phyloP scores from a whole-genome alignment of 1,140 invertebrate genomes.

The Pogonomyrmex barbatus region DNA sequence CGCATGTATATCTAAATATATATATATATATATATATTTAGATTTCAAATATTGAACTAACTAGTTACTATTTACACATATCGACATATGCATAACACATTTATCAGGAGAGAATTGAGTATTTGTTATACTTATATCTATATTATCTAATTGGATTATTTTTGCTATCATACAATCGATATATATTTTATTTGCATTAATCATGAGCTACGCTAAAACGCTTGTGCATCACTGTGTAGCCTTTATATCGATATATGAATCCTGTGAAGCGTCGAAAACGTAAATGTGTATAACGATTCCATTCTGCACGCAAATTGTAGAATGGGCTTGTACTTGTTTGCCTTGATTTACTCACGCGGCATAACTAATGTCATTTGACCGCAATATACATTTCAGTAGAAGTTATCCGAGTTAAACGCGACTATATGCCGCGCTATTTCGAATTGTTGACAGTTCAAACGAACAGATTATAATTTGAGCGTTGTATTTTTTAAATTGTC shows the following conservation, averaged over 20 bases:
- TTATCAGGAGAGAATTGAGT: neutral
- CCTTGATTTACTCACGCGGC: slow-evolving; percentile 53
- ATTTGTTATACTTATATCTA: slow-evolving; percentile 1
- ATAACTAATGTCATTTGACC: slow-evolving; percentile 52
- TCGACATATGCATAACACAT: neutral
- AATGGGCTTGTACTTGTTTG: slow-evolving; percentile 44
- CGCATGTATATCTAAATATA: neutral
- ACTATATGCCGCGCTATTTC: slow-evolving; percentile 5
- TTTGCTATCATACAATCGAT: neutral
- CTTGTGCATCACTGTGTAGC: neutral
- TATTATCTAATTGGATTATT: slow-evolving; percentile 4
- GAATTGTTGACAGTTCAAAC: slow-evolving; percentile 23
- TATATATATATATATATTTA: slow-evolving; percentile 3
- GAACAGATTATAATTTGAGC: neutral
- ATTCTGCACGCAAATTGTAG: slow-evolving; percentile 57
- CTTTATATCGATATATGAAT: slow-evolving; percentile 27
- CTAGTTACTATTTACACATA: slow-evolving; percentile 18
- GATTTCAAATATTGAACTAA: slow-evolving; percentile 12
- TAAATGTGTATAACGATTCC: slow-evolving; percentile 41
- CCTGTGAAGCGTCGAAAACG: slow-evolving; percentile 36
- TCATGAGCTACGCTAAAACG: neutral
- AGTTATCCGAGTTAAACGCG: slow-evolving; percentile 44
- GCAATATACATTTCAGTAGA: slow-evolving; percentile 41
- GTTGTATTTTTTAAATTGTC: neutral
- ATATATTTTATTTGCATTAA: slow-evolving; percentile 35